A percentile compares a stretch with the other conserved stretches of the same genome.
phyloP scores from a whole-genome alignment of 2,113 vertebrate genomes.

The Sorex fumeus region DNA sequence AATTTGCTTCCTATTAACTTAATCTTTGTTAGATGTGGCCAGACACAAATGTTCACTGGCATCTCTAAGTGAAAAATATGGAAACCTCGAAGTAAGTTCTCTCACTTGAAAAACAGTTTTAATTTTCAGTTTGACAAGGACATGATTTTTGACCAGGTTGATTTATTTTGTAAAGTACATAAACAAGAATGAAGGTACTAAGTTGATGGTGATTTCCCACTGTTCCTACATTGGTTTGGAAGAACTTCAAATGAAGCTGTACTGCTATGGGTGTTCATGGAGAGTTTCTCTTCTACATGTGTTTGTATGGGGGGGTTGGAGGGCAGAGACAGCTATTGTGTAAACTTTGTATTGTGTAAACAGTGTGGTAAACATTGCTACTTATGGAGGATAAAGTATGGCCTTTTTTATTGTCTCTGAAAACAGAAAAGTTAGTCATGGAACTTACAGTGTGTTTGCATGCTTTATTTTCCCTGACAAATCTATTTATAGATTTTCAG shows the following conservation, averaged over 20 bases:
- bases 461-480: constrained; percentile 7
- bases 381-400: not conserved
- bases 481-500: not conserved
- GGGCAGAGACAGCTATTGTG: too few relatives aligned
- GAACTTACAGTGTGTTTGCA: constrained; percentile 8
- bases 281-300: not conserved
- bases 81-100: not conserved
- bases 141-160: not conserved
- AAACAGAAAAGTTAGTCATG: not conserved
- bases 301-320: too few relatives aligned
- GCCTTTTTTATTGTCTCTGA: not conserved
- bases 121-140: constrained; percentile 39
- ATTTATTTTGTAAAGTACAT: constrained; percentile 40
- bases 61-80: constrained; percentile 36
- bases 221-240: not conserved
- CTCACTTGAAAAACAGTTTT: constrained; percentile 58
- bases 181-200: not conserved
- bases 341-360: too few relatives aligned
- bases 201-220: not conserved
- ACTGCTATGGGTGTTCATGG: not conserved
- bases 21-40: constrained; percentile 50
- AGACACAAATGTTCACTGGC: constrained; percentile 73
- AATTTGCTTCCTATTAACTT: not conserved
- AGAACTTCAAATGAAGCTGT: not conserved
- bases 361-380: not conserved